phyloP scores from a whole-genome alignment of 2,888 invertebrate species.

The Dryobota labecula region DNA sequence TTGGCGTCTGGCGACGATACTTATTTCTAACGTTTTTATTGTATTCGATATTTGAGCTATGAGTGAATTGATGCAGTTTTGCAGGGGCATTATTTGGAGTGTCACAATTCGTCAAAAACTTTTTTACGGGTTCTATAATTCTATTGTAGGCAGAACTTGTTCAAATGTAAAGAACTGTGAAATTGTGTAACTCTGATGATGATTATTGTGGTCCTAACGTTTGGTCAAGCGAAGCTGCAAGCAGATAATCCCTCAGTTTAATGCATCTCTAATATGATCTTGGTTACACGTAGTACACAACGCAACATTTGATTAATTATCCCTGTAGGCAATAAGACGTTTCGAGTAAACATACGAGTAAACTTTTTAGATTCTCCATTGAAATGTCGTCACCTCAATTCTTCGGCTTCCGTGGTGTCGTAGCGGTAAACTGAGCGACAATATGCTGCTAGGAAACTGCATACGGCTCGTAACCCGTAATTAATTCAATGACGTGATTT shows the following conservation, averaged over 20 bases:
- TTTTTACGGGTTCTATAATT: neutral
- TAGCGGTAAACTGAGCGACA: constrained; percentile 40
- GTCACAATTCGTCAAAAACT: constrained; percentile 21
- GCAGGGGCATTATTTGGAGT: constrained; percentile 40
- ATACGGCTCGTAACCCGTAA: constrained; percentile 47
- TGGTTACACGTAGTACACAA: neutral
- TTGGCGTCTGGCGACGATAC: constrained; percentile 65
- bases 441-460: constrained; percentile 40
- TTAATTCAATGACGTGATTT: constrained; percentile 65
- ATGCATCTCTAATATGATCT: neutral
- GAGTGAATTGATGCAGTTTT: constrained; percentile 19
- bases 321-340: neutral
- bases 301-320: neutral
- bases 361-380: constrained; percentile 9
- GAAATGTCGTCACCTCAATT: constrained; percentile 18
- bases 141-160: neutral
- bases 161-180: neutral
- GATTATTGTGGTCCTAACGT: neutral
- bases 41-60: constrained; percentile 43
- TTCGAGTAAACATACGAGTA: neutral
- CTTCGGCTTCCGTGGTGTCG: constrained; percentile 21
- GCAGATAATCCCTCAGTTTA: neutral
- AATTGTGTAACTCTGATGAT: neutral
- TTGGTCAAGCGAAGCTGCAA: neutral
- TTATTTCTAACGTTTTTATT: constrained; percentile 38